These are phyloP conservation scores for Columba guinea DNA, from an alignment of 2,797 vertebrate genomes.

Conservation along the genomic window DNA sequence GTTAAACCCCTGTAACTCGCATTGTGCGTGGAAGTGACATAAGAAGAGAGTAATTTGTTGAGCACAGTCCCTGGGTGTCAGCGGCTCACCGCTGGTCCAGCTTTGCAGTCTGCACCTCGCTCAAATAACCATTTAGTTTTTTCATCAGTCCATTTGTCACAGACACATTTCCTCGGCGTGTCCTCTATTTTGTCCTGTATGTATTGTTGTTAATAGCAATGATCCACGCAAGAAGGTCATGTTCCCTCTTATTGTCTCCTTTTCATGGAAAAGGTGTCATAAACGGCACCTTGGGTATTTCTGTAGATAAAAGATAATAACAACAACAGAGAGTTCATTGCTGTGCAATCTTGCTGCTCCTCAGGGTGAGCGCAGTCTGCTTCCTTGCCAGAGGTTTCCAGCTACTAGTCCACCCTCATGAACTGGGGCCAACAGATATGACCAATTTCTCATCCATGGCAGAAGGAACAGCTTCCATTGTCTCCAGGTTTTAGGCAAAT, in stretches of 20 bases:
- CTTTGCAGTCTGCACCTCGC: neutral
- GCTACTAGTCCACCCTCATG: constrained; percentile 33
- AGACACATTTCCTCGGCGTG: neutral
- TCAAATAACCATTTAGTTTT: neutral
- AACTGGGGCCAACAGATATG: constrained; percentile 45
- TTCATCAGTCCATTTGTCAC: neutral
- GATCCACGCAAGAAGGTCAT: neutral
- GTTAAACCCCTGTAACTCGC: neutral
- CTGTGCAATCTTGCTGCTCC: neutral
- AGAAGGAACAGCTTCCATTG: constrained; percentile 56
- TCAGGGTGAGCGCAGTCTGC: neutral
- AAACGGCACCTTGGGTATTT: neutral
- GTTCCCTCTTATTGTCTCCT: neutral
- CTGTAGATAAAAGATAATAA: constrained; percentile 5
- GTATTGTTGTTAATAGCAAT: neutral
- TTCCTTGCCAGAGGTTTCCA: constrained; percentile 52
- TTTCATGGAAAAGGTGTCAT: neutral
- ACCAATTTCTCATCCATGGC: constrained; percentile 40
- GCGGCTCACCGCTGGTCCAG: neutral
- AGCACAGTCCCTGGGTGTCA: neutral
- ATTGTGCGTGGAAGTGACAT: neutral
- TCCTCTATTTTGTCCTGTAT: neutral
- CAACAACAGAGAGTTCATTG: neutral
- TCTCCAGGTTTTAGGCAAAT: constrained; percentile 32
- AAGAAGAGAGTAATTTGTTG: neutral